Percentiles rank a stretch among this genome's conserved stretches.
phyloP scores from a whole-genome alignment of 64 coral and sea anemone species.

The Acropora yongei region DNA sequence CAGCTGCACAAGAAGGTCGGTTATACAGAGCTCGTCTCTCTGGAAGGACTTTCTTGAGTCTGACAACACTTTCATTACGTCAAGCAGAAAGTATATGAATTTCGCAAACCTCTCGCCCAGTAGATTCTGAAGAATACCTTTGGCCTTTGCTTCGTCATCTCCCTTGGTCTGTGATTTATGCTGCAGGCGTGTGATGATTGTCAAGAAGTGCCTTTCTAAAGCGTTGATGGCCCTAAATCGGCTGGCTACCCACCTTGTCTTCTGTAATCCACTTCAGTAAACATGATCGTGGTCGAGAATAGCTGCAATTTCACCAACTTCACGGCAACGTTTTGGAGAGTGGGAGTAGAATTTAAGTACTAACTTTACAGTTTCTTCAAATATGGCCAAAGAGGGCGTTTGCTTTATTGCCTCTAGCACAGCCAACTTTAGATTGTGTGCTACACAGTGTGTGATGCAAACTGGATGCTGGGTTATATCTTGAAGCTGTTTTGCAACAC shows the following conservation, averaged over 20 bases:
- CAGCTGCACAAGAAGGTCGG: not conserved
- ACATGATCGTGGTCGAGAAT: not conserved
- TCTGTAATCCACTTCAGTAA: not conserved
- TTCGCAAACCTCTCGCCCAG: not conserved
- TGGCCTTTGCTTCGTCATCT: not conserved
- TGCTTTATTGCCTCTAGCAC: not conserved
- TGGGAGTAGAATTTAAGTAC: not conserved
- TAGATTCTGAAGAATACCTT: not conserved
- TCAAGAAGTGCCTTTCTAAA: not conserved
- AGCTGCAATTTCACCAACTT: too few species aligned
- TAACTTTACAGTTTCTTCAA: constrained; percentile 14
- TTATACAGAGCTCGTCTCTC: too few species aligned
- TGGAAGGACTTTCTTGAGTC: not conserved
- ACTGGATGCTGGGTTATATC: too few species aligned
- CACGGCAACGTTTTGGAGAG: too few species aligned
- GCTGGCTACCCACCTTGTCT: constrained; percentile 7
- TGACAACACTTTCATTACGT: constrained; percentile 2
- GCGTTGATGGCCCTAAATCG: not conserved
- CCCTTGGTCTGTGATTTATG: not conserved
- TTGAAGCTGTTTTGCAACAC: too few species aligned
- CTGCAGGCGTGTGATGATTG: not conserved
- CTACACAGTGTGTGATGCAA: too few species aligned
- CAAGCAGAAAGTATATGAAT: not conserved
- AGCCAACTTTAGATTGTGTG: too few species aligned
- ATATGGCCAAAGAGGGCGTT: not conserved